Conservation (phyloP, 2,888 invertebrate genomes). For the Cheilosia pagana region DNA sequence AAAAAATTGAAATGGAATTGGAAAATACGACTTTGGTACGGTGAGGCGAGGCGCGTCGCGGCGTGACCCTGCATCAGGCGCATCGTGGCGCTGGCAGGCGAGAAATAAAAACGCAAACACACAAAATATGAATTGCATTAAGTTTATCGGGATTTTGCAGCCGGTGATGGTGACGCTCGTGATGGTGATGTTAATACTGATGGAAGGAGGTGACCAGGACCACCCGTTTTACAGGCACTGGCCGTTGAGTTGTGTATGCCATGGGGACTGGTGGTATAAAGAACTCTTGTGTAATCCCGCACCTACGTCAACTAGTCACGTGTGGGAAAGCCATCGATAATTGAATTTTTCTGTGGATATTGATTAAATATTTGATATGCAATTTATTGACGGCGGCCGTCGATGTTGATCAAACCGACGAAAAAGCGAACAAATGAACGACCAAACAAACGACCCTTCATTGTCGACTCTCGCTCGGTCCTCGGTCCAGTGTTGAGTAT, state of each 20-base stretch:
- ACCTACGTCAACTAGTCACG: slow-evolving; percentile 73
- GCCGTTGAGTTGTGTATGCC: background rate
- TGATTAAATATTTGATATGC: slow-evolving; percentile 75
- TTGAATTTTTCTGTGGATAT: slow-evolving; percentile 75
- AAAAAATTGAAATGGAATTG: slow-evolving; percentile 73
- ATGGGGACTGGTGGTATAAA: slow-evolving; percentile 15
- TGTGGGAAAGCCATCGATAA: slow-evolving; percentile 74
- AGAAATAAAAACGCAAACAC: slow-evolving; percentile 70
- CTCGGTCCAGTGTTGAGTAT: slow-evolving; percentile 1
- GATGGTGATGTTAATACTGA: slow-evolving; percentile 6
- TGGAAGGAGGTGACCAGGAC: slow-evolving; percentile 3
- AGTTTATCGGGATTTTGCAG: slow-evolving; percentile 74
- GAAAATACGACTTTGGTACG: slow-evolving; percentile 69
- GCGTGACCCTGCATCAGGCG: slow-evolving; percentile 7
- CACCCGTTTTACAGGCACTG: slow-evolving; percentile 60
- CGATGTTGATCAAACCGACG: slow-evolving; percentile 72
- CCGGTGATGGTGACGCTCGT: slow-evolving; percentile 38
- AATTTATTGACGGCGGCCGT: slow-evolving; percentile 71
- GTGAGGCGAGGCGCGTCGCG: background rate
- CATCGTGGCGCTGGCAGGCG: slow-evolving; percentile 6
- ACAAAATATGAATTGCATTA: slow-evolving; percentile 75
- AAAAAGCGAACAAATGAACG: slow-evolving; percentile 65
- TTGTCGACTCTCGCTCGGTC: slow-evolving; percentile 50
- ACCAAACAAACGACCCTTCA: slow-evolving; percentile 62
- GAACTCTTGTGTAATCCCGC: slow-evolving; percentile 54